Conservation (phyloP, 2,888 invertebrate genomes). For the Drosophila anomalata region DNA sequence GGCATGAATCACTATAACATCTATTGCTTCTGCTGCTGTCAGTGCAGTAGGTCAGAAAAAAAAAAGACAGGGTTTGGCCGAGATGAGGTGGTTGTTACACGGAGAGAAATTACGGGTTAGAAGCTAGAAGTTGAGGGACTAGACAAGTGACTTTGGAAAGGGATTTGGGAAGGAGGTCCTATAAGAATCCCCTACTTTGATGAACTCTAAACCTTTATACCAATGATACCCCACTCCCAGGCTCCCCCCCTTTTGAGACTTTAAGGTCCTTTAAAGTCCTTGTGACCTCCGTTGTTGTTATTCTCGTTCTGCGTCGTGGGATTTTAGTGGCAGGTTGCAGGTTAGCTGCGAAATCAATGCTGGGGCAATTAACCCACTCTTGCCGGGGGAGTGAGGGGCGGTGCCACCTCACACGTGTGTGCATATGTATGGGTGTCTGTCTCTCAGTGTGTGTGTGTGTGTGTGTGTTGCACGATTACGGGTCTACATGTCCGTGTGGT, state of each 20-base stretch:
- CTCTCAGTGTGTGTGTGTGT: no score
- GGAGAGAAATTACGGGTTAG: background rate
- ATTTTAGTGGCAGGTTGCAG: constrained; percentile 1
- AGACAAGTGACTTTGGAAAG: no score
- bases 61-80: background rate
- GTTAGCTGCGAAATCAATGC: constrained; percentile 13
- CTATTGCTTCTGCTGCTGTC: background rate
- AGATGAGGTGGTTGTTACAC: background rate
- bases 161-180: background rate
- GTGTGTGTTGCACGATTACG: constrained; percentile 1
- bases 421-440: background rate
- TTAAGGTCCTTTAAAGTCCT: background rate
- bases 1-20: constrained; percentile 30
- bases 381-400: background rate
- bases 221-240: no score
- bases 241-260: background rate
- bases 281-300: background rate
- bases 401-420: background rate
- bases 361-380: constrained; percentile 41
- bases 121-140: background rate
- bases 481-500: constrained; percentile 4
- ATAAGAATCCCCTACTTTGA: background rate
- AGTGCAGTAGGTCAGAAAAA: constrained; percentile 15
- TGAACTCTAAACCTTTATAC: no score
- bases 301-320: background rate